phyloP scores from a whole-genome alignment of 2,113 vertebrate species.

The Sapajus apella region DNA sequence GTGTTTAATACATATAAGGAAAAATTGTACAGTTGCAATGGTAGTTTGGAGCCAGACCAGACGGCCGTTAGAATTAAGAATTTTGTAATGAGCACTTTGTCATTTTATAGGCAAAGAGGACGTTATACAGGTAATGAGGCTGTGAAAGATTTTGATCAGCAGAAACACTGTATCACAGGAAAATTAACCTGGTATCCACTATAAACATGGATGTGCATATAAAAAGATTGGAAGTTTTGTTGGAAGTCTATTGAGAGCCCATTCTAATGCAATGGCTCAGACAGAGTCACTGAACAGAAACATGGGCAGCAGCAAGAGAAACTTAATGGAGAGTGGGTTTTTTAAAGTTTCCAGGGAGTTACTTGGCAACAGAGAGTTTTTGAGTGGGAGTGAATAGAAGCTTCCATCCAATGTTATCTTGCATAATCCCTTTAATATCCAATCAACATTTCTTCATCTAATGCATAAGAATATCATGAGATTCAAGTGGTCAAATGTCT shows the following conservation, averaged over 20 bases:
- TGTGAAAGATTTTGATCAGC: constrained; percentile 18
- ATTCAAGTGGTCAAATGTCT: not conserved
- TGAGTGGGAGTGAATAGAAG: not conserved
- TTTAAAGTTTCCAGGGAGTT: not conserved
- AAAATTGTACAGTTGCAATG: not conserved
- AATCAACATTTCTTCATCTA: not conserved
- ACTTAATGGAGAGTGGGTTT: not conserved
- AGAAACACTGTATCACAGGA: constrained; percentile 25
- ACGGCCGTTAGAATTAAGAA: not conserved
- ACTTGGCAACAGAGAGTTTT: not conserved
- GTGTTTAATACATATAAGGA: not conserved
- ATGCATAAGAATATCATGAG: not conserved
- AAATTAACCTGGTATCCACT: not conserved
- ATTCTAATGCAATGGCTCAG: not conserved
- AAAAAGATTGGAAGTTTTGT: not conserved
- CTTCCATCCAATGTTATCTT: not conserved
- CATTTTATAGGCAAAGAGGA: not conserved
- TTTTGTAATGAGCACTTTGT: not conserved
- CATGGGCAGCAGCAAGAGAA: not conserved
- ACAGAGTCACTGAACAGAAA: not conserved
- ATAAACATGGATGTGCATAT: not conserved
- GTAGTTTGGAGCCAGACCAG: not conserved
- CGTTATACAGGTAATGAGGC: not conserved
- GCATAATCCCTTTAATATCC: not conserved
- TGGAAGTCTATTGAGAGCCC: not conserved